Percentiles rank a stretch among this genome's conserved stretches.
Evolutionary conservation across 2,113 vertebrate species (phyloP).

Genomic region (Caretta caretta): DNA sequence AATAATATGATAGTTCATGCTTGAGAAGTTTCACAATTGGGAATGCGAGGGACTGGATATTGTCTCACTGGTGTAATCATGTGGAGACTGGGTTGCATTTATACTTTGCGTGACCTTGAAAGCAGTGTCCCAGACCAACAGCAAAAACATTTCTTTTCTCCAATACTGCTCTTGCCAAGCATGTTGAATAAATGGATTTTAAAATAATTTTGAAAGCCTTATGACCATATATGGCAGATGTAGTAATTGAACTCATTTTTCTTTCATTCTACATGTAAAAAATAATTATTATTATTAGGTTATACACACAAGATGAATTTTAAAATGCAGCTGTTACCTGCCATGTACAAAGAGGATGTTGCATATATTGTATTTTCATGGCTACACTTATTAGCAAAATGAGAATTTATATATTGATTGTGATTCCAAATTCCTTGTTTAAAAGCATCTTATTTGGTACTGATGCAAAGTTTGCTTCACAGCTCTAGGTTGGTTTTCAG

Average conservation of each 20-base stretch:
- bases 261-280: neutral
- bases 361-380: neutral
- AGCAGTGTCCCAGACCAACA: neutral
- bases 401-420: neutral
- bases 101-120: constrained; percentile 74
- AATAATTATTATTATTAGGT: neutral
- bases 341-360: neutral
- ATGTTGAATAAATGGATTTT: neutral
- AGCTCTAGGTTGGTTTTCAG: neutral
- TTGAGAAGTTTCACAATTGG: constrained; percentile 64
- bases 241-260: neutral
- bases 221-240: neutral
- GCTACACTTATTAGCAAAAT: neutral
- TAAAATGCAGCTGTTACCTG: neutral
- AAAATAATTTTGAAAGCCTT: neutral
- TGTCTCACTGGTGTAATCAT: constrained; percentile 25
- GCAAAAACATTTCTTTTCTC: neutral
- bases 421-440: neutral
- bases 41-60: constrained; percentile 42
- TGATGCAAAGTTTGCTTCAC: neutral
- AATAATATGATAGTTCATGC: constrained; percentile 78
- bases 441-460: neutral
- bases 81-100: neutral
- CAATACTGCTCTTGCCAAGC: neutral
- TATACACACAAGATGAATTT: neutral